Conservation (phyloP, 1,140 invertebrate species). For the Idris sp. region DNA sequence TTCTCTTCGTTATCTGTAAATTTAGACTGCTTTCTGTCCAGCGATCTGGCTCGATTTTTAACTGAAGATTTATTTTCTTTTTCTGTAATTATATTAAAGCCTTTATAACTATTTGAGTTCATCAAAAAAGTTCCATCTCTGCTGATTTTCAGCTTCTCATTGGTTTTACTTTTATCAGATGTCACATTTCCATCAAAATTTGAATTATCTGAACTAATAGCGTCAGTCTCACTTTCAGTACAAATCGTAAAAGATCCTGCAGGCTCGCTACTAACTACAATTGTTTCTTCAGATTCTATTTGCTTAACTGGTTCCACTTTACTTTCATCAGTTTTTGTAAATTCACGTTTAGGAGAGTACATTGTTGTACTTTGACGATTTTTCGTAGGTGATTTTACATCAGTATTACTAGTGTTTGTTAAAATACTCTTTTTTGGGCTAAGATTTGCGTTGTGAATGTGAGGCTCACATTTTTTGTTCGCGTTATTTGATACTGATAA, state of each 20-base stretch:
- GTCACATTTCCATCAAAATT: no score
- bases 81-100: neutral
- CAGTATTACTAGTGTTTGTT: conserved; percentile 17
- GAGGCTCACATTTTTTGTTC: conserved; percentile 72
- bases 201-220: no score
- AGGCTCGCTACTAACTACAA: neutral
- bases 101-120: neutral
- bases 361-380: conserved; percentile 10
- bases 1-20: no score
- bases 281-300: neutral
- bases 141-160: no score
- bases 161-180: no score
- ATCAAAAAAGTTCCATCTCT: neutral
- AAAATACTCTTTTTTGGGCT: conserved; percentile 75
- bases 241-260: conserved; percentile 10
- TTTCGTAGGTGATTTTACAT: neutral
- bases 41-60: neutral
- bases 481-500: conserved; percentile 71
- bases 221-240: neutral
- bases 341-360: conserved; percentile 18
- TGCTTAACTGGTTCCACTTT: neutral
- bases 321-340: neutral
- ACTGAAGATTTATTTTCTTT: neutral
- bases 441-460: conserved; percentile 69
- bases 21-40: conserved; percentile 13